Base-by-base conservation (phyloP, 2,113 vertebrate genomes). In the Globicephala melas region DNA sequence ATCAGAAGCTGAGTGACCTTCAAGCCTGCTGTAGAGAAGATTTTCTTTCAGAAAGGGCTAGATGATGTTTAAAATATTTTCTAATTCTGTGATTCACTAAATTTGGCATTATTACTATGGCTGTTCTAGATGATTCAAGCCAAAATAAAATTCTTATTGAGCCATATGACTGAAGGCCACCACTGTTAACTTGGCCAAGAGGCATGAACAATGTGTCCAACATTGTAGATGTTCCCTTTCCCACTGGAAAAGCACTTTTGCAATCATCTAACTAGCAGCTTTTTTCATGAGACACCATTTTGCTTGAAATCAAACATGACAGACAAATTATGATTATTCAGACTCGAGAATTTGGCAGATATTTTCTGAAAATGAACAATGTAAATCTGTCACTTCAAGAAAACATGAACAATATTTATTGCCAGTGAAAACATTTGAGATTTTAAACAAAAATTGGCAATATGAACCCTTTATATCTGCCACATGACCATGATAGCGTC, bases 1-100 rank as follows among this genome's bases (percentile, higher is more conserved):
- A 73, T 94, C 76, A 73, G 81, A 95, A 95, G 74, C 60, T 28
- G 84, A 96, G 81, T 94, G 89, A 84, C 58, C 83, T 96, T 87
- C 21, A 86, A 79, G 70, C 18, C 26, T 94, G 68, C 3, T 70
- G 20, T 38, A 79, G 53, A 91, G 33, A 93, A 47, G 74, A 71
- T 93, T 93, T 94, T 82, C 38, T 93, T 33, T 76, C 47, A 89
- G 62, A 68, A 13, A 81, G 20, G 31, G 81, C 8, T 58, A 84
- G n/a, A 50, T 36, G 53, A 74, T 73, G 3, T 62, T 71, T 97
- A 88, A 93, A 87, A 93, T 93, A 50, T 93, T 97, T 96, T 70
- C 62, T 62, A 92, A 62, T 71, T 86, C 63, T 82, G 6, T 3
- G 6, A 36, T 84, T 88, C 44, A 80, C 13, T 76, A 81, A 62